These are phyloP conservation scores for Datnioides undecimradiatus DNA, from an alignment of 2,113 vertebrate genomes.

Conservation along the genomic window DNA sequence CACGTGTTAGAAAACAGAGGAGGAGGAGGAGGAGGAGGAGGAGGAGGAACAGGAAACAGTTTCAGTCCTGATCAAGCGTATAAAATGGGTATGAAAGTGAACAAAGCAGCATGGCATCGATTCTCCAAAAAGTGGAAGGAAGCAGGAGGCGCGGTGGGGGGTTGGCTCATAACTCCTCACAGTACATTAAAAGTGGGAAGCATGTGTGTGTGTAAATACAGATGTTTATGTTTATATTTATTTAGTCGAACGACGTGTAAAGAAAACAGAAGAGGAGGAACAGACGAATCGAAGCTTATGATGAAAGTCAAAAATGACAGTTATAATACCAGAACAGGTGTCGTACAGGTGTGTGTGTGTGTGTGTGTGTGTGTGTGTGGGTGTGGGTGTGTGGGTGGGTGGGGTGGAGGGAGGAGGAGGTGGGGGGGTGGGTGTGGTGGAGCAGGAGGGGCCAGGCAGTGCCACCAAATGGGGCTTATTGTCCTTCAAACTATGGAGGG, in stretches of 20 bases:
- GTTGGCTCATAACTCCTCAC: constrained; percentile 72
- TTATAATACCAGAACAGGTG: constrained; percentile 65
- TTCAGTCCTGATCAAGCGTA: constrained; percentile 81
- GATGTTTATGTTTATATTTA: constrained; percentile 43
- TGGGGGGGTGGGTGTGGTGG: constrained; percentile 15
- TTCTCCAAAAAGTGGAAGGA: constrained; percentile 61
- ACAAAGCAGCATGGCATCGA: constrained; percentile 75
- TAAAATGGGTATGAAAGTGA: constrained; percentile 77
- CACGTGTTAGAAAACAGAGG: constrained; percentile 20
- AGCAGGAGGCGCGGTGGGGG: constrained; percentile 33
- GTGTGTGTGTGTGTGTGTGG: too few species aligned
- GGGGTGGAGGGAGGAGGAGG: constrained; percentile 49
- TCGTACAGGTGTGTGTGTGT: constrained; percentile 53
- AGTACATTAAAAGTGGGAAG: constrained; percentile 57
- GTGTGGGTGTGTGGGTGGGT: too few species aligned
- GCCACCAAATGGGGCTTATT: constrained; percentile 84
- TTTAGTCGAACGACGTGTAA: constrained; percentile 47
- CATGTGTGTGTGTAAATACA: constrained; percentile 61
- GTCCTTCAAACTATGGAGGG: constrained; percentile 83
- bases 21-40: background rate
- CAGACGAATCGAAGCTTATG: constrained; percentile 48
- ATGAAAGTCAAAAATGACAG: constrained; percentile 49
- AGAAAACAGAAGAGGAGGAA: constrained; percentile 43
- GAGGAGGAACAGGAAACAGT: constrained; percentile 34
- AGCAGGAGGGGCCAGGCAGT: constrained; percentile 69